These are phyloP conservation scores for Nebria brevicollis DNA, from an alignment of 2,888 invertebrate genomes.

Conservation along the genomic window DNA sequence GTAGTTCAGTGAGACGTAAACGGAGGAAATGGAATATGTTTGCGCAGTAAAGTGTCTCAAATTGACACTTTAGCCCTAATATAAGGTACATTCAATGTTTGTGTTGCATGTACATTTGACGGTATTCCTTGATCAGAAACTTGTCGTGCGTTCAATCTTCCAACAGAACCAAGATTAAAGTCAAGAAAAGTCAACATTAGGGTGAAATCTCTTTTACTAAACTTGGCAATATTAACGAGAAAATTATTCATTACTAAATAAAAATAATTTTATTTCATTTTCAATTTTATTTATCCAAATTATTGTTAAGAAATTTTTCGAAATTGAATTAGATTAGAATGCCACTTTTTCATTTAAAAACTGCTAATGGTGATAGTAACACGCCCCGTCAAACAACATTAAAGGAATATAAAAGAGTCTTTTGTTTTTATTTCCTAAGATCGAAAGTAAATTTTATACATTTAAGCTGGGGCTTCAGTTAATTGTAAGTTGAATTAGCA, in stretches of 20 bases:
- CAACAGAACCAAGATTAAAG: conserved; percentile 28
- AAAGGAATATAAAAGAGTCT: neutral
- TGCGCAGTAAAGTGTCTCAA: too few species aligned
- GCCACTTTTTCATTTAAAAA: neutral
- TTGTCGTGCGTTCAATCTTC: neutral
- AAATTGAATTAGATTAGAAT: neutral
- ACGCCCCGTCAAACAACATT: neutral
- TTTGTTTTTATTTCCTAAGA: neutral
- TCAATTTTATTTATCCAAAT: too few species aligned
- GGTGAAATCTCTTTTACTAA: neutral
- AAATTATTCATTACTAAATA: too few species aligned
- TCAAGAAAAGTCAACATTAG: conserved; percentile 35
- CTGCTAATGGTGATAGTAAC: neutral
- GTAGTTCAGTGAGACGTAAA: too few species aligned
- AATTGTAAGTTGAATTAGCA: conserved; percentile 34
- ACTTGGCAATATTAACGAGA: too few species aligned
- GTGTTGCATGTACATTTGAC: conserved; percentile 18
- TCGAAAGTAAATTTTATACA: neutral
- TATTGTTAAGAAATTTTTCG: neutral
- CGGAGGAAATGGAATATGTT: too few species aligned
- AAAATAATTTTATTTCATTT: too few species aligned
- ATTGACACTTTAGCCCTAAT: too few species aligned
- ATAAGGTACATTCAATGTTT: neutral
- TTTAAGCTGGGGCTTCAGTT: neutral
- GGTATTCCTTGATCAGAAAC: conserved; percentile 19